A percentile compares a stretch with the other conserved stretches of the same genome.
Evolutionary conservation across 64 coral and sea anemone species (phyloP).

Genomic region (Dendronephthya gigantea): DNA sequence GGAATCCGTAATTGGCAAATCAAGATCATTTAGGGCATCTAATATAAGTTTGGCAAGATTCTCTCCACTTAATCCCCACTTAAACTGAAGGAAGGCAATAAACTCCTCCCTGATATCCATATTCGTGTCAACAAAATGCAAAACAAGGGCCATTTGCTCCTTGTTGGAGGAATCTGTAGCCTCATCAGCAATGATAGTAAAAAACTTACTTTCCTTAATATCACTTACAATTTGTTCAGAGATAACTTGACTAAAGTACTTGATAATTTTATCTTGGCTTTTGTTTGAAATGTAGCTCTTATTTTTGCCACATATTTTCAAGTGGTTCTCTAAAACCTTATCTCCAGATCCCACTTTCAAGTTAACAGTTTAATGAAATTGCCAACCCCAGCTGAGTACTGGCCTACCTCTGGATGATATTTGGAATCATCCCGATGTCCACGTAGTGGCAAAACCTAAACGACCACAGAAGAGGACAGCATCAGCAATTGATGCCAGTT

Average conservation of each 20-base stretch:
- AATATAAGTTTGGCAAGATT: not conserved
- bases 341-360: conserved; percentile 23
- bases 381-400: not conserved
- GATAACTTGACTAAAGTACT: not conserved
- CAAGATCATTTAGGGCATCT: not conserved
- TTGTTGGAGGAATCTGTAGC: conserved; percentile 14
- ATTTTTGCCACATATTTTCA: not conserved
- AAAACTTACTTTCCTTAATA: conserved; percentile 14
- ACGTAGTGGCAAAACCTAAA: too few species aligned
- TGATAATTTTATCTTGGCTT: conserved; percentile 21
- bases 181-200: conserved; percentile 17
- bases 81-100: not conserved
- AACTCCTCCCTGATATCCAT: not conserved
- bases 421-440: too few species aligned
- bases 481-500: too few species aligned
- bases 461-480: too few species aligned
- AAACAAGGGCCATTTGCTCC: conserved; percentile 2
- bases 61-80: not conserved
- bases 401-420: not conserved
- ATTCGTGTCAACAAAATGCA: conserved; percentile 19
- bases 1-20: not conserved
- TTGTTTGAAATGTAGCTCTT: conserved; percentile 14
- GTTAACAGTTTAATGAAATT: conserved; percentile 25
- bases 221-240: not conserved
- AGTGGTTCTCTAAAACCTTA: conserved; percentile 6